phyloP scores from a whole-genome alignment of 2,888 invertebrate genomes.

The Thymelicus acteon region DNA sequence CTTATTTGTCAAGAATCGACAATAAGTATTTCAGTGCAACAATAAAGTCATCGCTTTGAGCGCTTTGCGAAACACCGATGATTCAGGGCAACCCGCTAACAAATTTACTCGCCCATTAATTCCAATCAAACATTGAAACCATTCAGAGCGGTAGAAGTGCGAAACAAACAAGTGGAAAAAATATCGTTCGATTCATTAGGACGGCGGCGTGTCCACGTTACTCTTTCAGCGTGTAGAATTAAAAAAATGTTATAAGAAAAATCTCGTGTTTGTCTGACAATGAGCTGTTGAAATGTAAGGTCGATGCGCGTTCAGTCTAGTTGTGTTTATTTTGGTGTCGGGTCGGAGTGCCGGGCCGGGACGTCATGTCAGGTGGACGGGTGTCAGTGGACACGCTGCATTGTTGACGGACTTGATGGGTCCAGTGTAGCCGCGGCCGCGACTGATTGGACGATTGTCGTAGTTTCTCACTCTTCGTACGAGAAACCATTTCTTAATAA shows the following conservation, averaged over 20 bases:
- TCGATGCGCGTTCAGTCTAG: slow-evolving; percentile 51
- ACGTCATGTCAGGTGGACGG: slow-evolving; percentile 46
- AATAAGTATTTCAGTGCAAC: slow-evolving; percentile 18
- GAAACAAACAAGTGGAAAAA: slow-evolving; percentile 26
- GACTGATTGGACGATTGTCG: slow-evolving; percentile 16
- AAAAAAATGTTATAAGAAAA: slow-evolving; percentile 46
- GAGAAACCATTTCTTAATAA: no score
- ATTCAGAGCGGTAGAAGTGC: slow-evolving; percentile 14
- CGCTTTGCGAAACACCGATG: slow-evolving; percentile 1
- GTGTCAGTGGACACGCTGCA: slow-evolving; percentile 37
- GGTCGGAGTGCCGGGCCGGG: slow-evolving; percentile 39
- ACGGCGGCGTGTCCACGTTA: slow-evolving; percentile 53
- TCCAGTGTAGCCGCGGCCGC: neutral
- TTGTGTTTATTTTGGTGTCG: slow-evolving; percentile 54
- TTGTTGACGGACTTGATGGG: neutral
- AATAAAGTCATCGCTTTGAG: slow-evolving; percentile 20
- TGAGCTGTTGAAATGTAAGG: slow-evolving; percentile 72
- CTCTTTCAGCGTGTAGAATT: slow-evolving; percentile 44
- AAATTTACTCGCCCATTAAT: slow-evolving; percentile 30
- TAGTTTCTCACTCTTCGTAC: neutral
- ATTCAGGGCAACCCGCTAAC: slow-evolving; percentile 17
- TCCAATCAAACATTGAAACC: slow-evolving; percentile 19
- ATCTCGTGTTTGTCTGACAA: slow-evolving; percentile 62
- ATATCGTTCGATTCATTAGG: slow-evolving; percentile 29
- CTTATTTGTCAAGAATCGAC: slow-evolving; percentile 3